A percentile compares a stretch with the other conserved stretches of the same genome.
These are phyloP conservation scores for Macrotus californicus DNA, from an alignment of 2,113 vertebrate genomes.

Conservation along the genomic window DNA sequence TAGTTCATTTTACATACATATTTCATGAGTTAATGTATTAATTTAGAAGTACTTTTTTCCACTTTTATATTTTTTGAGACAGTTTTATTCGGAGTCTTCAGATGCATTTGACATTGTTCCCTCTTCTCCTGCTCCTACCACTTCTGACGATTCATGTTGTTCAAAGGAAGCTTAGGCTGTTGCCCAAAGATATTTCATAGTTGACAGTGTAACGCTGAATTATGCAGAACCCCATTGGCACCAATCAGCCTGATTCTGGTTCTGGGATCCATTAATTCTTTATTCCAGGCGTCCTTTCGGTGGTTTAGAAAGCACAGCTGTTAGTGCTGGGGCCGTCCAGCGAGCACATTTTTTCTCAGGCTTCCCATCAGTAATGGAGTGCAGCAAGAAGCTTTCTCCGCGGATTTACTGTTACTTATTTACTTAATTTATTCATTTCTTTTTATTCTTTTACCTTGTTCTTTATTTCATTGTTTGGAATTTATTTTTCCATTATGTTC, in stretches of 20 bases:
- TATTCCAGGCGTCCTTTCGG: slow-evolving; percentile 30
- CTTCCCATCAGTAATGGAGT: background rate
- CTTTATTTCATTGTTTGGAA: too few relatives aligned
- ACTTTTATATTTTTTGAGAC: background rate
- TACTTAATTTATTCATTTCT: too few relatives aligned
- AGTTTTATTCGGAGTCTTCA: background rate
- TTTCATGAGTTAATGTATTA: background rate
- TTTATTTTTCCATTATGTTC: too few relatives aligned
- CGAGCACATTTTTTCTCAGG: background rate
- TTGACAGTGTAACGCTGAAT: slow-evolving; percentile 53
- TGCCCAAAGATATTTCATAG: slow-evolving; percentile 38
- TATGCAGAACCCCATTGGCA: slow-evolving; percentile 35
- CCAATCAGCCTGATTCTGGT: background rate
- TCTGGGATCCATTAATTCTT: slow-evolving; percentile 50
- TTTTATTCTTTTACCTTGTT: too few relatives aligned
- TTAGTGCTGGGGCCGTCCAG: background rate
- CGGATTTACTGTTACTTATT: background rate
- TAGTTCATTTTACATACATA: background rate
- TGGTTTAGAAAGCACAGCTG: slow-evolving; percentile 14
- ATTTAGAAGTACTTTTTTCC: background rate
- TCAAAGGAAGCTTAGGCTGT: slow-evolving; percentile 33
- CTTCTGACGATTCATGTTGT: slow-evolving; percentile 37
- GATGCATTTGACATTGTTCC: background rate
- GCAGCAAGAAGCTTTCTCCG: background rate
- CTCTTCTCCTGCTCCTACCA: background rate